Evolutionary conservation across 2,888 invertebrate genomes (phyloP).

Genomic region (Drosophila koepferae): DNA sequence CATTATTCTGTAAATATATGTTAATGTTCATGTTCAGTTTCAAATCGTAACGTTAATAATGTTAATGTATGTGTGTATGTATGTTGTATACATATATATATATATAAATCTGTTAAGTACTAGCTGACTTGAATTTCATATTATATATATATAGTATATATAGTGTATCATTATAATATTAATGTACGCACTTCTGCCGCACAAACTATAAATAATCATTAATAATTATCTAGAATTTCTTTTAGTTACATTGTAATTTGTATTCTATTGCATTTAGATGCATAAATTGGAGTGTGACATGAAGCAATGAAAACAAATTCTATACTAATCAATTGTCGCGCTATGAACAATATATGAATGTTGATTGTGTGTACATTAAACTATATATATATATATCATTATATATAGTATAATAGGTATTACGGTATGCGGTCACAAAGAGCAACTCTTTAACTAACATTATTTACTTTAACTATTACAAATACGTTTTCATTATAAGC

Average conservation of each 20-base stretch:
- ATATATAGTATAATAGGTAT: conserved; percentile 46
- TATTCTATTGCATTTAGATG: conserved; percentile 76
- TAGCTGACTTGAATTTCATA: conserved; percentile 48
- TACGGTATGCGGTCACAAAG: conserved; percentile 62
- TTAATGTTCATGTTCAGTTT: conserved; percentile 42
- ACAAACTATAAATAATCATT: conserved; percentile 64
- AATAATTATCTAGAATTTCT: conserved; percentile 76
- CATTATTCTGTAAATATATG: conserved; percentile 59
- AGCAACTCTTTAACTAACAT: conserved; percentile 72
- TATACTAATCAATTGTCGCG: conserved; percentile 55
- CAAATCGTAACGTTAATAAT: conserved; percentile 51
- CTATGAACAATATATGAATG: conserved; percentile 71
- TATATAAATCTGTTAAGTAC: conserved; percentile 64
- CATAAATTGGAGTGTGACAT: conserved; percentile 78
- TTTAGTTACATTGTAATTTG: conserved; percentile 68
- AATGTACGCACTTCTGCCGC: conserved; percentile 28
- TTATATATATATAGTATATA: conserved; percentile 9
- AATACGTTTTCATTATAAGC: conserved; percentile 72
- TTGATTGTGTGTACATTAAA: conserved; percentile 63
- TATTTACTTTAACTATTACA: conserved; percentile 75
- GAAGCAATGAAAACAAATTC: conserved; percentile 74
- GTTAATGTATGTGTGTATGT: conserved; percentile 54
- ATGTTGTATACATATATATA: conserved; percentile 24
- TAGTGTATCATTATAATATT: conserved; percentile 39
- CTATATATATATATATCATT: conserved; percentile 55